These are phyloP conservation scores for Dasypus novemcinctus DNA, from an alignment of 2,113 vertebrate genomes.

Conservation along the genomic window DNA sequence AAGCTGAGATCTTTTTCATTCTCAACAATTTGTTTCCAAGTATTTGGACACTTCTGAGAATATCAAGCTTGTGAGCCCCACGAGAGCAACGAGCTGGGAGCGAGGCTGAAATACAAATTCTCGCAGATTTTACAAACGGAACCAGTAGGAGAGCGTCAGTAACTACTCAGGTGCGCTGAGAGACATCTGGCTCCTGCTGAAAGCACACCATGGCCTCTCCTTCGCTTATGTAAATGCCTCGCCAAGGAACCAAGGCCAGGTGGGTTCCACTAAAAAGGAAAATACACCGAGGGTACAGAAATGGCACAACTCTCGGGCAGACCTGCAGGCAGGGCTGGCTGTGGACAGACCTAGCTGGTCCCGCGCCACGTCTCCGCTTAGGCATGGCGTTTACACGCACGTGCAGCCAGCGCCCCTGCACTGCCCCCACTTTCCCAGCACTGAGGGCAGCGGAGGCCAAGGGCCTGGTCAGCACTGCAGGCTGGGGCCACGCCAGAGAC, in stretches of 20 bases:
- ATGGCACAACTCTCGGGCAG: neutral
- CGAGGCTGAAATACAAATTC: neutral
- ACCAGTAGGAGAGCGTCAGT: neutral
- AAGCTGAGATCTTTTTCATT: neutral
- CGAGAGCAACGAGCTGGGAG: neutral
- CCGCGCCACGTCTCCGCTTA: neutral
- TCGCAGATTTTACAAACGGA: neutral
- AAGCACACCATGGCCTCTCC: neutral
- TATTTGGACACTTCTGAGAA: neutral
- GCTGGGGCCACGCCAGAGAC: neutral
- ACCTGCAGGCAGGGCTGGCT: neutral
- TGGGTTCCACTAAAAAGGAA: neutral
- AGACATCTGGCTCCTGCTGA: neutral
- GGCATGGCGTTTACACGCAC: accelerated
- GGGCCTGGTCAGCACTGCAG: neutral
- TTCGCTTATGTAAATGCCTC: neutral
- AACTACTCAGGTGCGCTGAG: neutral
- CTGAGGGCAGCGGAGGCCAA: neutral
- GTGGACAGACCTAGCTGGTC: no score
- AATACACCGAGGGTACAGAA: neutral
- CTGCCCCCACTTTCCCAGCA: neutral
- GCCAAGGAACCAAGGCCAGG: neutral
- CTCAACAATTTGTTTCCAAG: neutral
- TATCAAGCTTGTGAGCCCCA: neutral
- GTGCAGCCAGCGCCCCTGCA: neutral